Percentiles rank a stretch among this genome's conserved stretches.
Evolutionary conservation across 2,888 invertebrate species (phyloP).

Genomic region (Dynastes tityus): DNA sequence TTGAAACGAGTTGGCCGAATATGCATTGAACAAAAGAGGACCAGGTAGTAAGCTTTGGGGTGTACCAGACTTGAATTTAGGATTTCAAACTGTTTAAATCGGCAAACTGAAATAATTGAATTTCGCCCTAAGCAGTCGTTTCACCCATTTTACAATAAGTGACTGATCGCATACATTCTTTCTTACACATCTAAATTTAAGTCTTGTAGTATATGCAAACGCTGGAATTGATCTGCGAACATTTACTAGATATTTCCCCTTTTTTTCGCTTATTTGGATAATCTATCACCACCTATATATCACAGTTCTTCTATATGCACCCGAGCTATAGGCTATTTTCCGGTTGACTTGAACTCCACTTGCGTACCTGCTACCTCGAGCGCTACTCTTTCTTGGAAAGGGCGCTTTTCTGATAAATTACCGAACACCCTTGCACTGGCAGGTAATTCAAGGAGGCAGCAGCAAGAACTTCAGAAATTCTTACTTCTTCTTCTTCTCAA

Average conservation of each 20-base stretch:
- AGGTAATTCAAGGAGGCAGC: slow-evolving; percentile 72
- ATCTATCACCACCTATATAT: slow-evolving; percentile 51
- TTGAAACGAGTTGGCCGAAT: no score
- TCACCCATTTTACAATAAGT: no score
- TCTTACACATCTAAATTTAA: background rate
- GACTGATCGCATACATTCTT: no score
- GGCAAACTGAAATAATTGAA: no score
- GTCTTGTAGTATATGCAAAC: background rate
- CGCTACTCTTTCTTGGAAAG: slow-evolving; percentile 51
- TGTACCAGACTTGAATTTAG: no score
- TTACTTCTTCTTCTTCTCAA: slow-evolving; percentile 58
- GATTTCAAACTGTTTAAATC: no score
- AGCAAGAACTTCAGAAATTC: slow-evolving; percentile 67
- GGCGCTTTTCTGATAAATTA: slow-evolving; percentile 75
- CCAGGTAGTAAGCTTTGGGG: no score
- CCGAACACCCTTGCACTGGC: slow-evolving; percentile 76
- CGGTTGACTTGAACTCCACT: slow-evolving; percentile 65
- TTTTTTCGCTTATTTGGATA: slow-evolving; percentile 51
- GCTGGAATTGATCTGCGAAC: slow-evolving; percentile 13
- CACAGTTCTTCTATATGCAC: slow-evolving; percentile 61
- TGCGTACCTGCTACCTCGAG: slow-evolving; percentile 61
- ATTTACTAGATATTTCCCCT: slow-evolving; percentile 16
- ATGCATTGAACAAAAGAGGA: no score
- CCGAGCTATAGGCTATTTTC: slow-evolving; percentile 66
- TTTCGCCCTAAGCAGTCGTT: no score